Percentiles rank a stretch among this genome's conserved stretches.
phyloP scores from a whole-genome alignment of 1,140 invertebrate genomes.

The Tetragonula clypearis region DNA sequence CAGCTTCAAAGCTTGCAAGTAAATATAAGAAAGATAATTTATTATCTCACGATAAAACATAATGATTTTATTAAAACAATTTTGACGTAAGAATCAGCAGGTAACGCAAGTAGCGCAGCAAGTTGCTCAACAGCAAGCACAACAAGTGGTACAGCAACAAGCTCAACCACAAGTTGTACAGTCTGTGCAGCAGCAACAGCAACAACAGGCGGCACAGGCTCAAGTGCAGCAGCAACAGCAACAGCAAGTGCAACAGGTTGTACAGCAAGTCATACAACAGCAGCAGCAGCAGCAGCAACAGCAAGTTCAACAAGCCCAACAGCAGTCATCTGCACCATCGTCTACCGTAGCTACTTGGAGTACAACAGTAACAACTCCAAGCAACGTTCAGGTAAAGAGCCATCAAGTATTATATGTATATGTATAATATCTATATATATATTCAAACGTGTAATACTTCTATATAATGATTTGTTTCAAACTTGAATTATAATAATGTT shows the following conservation, averaged over 20 bases:
- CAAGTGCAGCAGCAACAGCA: constrained; percentile 79
- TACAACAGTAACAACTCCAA: constrained; percentile 74
- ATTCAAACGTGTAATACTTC: no score
- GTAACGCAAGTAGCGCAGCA: constrained; percentile 74
- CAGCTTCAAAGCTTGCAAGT: constrained; percentile 83
- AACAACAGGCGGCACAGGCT: constrained; percentile 76
- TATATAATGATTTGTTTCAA: no score
- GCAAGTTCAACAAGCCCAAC: constrained; percentile 82
- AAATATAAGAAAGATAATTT: constrained; percentile 22
- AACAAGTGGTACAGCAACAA: constrained; percentile 65
- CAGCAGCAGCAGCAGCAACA: constrained; percentile 76
- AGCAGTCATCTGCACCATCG: constrained; percentile 78
- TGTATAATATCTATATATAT: no score
- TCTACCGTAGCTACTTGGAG: constrained; percentile 78
- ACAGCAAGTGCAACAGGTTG: constrained; percentile 73
- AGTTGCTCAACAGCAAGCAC: constrained; percentile 76
- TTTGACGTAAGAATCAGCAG: constrained; percentile 58
- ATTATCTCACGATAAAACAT: neutral
- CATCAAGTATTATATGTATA: no score
- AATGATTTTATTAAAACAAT: neutral
- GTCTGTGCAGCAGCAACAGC: constrained; percentile 63
- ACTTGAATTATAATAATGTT: no score
- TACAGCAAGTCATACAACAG: constrained; percentile 78
- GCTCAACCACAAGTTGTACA: constrained; percentile 49
- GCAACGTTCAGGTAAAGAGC: constrained; percentile 76